These are phyloP conservation scores for Barypeithes pellucidus DNA, from an alignment of 2,888 invertebrate genomes.

Conservation along the genomic window DNA sequence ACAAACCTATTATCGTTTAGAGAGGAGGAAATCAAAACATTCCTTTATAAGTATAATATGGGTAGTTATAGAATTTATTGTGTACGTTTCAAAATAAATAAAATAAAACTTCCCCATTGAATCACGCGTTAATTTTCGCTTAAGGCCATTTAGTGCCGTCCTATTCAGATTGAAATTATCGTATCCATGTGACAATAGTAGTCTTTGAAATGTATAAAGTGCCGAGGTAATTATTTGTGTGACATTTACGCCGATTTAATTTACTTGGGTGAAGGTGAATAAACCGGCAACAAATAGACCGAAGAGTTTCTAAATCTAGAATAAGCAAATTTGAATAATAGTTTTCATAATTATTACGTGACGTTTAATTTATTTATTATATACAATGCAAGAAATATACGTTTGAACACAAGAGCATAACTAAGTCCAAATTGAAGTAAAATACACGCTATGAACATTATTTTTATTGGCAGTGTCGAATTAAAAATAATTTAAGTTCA, in stretches of 20 bases:
- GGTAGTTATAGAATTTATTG: not conserved
- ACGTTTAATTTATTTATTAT: no score
- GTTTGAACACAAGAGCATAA: no score
- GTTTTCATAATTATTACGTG: no score
- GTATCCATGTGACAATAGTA: slow-evolving; percentile 26
- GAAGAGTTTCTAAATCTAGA: slow-evolving; percentile 26
- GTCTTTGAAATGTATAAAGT: slow-evolving; percentile 30
- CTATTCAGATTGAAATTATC: slow-evolving; percentile 29
- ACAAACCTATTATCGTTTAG: no score
- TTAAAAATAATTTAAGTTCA: no score
- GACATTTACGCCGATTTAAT: slow-evolving; percentile 46
- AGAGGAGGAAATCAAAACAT: no score
- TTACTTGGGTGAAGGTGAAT: slow-evolving; percentile 44
- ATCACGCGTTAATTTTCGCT: slow-evolving; percentile 3
- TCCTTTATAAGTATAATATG: not conserved
- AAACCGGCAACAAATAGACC: slow-evolving; percentile 23
- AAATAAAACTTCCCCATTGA: not conserved
- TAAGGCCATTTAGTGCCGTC: not conserved
- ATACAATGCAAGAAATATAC: no score
- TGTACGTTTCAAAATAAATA: not conserved
- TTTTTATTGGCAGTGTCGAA: not conserved
- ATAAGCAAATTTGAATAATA: not conserved
- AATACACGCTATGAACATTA: no score
- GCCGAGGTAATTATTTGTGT: slow-evolving; percentile 37
- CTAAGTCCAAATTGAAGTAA: no score